Evolutionary conservation across 2,113 vertebrate genomes (phyloP).

Genomic region (Nerophis lumbriciformis): DNA sequence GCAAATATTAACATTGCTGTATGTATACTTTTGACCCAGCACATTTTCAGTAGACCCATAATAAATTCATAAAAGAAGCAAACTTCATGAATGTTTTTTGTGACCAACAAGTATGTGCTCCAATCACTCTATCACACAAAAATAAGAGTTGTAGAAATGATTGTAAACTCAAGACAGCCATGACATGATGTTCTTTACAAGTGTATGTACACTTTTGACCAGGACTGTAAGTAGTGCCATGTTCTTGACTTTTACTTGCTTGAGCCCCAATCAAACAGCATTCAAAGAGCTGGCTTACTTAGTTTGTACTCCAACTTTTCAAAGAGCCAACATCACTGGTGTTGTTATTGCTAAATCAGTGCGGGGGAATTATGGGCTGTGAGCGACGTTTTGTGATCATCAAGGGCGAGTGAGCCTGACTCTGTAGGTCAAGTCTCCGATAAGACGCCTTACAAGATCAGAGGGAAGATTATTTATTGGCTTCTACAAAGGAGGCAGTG

Average conservation of each 20-base stretch:
- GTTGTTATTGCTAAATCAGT: constrained; percentile 31
- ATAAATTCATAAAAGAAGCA: too few relatives aligned
- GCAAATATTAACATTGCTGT: too few relatives aligned
- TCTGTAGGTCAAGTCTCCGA: constrained; percentile 45
- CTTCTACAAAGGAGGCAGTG: constrained; percentile 18
- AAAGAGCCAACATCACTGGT: constrained; percentile 1
- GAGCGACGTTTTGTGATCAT: constrained; percentile 40
- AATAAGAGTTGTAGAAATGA: too few relatives aligned
- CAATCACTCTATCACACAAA: too few relatives aligned
- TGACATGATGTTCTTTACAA: too few relatives aligned
- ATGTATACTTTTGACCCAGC: too few relatives aligned
- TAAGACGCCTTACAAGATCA: constrained; percentile 39
- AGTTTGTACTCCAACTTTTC: background rate
- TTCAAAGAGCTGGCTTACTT: background rate
- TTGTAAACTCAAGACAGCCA: too few relatives aligned
- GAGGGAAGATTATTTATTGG: constrained; percentile 15
- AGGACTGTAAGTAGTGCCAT: background rate
- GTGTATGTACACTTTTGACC: too few relatives aligned
- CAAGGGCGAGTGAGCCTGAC: constrained; percentile 11
- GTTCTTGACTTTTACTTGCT: background rate
- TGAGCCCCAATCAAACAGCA: background rate
- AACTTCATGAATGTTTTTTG: too few relatives aligned
- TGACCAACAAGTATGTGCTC: too few relatives aligned
- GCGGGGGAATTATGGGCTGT: constrained; percentile 26
- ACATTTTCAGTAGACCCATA: too few relatives aligned